Percentiles rank a stretch among this genome's conserved stretches.
Evolutionary conservation across 35 echinoderm and acorn worm species (phyloP).

Genomic region (Heliocidaris tuberculata): DNA sequence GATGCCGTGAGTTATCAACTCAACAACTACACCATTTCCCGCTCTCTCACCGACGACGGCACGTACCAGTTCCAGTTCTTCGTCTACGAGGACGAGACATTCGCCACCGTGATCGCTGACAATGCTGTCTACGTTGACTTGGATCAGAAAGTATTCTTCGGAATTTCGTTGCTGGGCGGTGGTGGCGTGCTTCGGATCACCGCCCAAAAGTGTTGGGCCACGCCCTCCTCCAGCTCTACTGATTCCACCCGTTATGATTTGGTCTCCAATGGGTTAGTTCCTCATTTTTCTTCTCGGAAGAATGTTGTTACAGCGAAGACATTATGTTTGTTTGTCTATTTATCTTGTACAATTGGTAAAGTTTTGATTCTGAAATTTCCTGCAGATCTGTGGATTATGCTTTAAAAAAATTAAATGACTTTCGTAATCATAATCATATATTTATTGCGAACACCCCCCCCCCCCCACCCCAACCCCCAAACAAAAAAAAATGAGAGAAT

Average conservation of each 20-base stretch:
- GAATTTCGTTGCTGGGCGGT: neutral
- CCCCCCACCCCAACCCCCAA: no score
- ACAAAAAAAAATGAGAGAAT: no score
- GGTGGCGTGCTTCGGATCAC: neutral
- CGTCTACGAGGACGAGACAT: neutral
- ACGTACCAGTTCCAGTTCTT: neutral
- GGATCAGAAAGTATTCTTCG: neutral
- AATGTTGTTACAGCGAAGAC: neutral
- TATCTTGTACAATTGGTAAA: neutral
- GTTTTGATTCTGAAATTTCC: neutral
- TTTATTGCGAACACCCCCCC: no score
- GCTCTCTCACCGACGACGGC: conserved; percentile 17
- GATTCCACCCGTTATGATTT: neutral
- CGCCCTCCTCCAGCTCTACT: neutral
- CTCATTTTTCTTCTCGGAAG: neutral
- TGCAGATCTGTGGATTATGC: neutral
- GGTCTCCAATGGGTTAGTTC: conserved; percentile 1
- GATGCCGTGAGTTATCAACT: neutral
- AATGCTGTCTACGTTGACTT: neutral
- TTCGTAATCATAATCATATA: no score
- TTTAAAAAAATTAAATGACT: no score
- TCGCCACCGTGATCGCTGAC: neutral
- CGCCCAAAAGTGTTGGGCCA: conserved; percentile 8
- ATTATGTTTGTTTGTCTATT: neutral
- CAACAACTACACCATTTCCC: neutral